phyloP scores from a whole-genome alignment of 1,140 invertebrate genomes.

The Anthonomus grandis region DNA sequence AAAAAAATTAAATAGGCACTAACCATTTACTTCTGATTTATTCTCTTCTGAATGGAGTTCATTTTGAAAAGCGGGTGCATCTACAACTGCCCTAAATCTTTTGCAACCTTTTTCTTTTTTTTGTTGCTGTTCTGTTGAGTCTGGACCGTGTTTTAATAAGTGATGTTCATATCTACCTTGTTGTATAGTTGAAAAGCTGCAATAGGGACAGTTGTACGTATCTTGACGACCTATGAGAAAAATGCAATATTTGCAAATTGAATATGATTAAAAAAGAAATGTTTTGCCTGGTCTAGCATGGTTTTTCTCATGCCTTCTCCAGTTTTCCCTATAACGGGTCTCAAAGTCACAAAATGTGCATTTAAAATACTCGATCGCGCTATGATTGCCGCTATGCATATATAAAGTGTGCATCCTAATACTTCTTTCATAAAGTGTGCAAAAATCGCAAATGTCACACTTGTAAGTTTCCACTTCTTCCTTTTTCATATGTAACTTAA shows the following conservation, averaged over 20 bases:
- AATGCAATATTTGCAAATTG: not conserved
- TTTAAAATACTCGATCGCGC: constrained; percentile 15
- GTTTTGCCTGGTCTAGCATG: constrained; percentile 4
- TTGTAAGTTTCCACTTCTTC: constrained; percentile 14
- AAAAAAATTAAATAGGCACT: too few species aligned
- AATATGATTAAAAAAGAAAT: constrained; percentile 5
- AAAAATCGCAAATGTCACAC: constrained; percentile 12
- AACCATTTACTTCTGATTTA: too few species aligned
- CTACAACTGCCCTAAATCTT: too few species aligned
- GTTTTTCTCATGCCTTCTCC: constrained; percentile 13
- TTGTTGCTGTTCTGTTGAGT: too few species aligned
- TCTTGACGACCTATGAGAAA: not conserved
- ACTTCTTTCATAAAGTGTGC: constrained; percentile 14
- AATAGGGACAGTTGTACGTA: constrained; percentile 1
- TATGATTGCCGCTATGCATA: constrained; percentile 13
- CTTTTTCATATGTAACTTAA: constrained; percentile 17
- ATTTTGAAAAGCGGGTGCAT: too few species aligned
- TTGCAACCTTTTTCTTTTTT: too few species aligned
- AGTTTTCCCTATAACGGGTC: constrained; percentile 12
- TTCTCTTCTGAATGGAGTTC: too few species aligned
- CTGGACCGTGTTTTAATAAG: too few species aligned
- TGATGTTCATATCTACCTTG: constrained; percentile 11
- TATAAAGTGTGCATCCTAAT: constrained; percentile 8
- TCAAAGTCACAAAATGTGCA: constrained; percentile 18
- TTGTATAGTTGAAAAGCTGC: constrained; percentile 12